Base-by-base conservation (phyloP, 2,113 vertebrate species). In the Chlamydotis undulata region DNA sequence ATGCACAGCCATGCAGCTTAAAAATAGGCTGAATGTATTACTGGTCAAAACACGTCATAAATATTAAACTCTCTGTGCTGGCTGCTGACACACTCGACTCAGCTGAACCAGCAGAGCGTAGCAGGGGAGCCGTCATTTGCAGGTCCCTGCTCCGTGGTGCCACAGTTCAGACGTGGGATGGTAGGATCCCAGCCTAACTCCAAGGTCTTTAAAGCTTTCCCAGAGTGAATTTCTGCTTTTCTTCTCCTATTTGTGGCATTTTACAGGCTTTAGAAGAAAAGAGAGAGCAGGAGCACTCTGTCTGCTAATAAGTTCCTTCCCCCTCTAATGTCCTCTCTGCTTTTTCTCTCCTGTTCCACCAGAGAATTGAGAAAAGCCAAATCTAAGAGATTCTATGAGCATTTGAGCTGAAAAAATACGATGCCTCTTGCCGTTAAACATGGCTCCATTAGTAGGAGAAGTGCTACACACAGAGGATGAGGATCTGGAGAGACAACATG, bases 11-110 rank as follows among this genome's bases (percentile, higher is more conserved):
- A 41, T 12, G 37, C 31, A 49, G 69, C 75, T 87, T 73, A 65
- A 91, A 97, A 96, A 85, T n/a, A 85, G 69, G 70, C 50, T 87
- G 90, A 76, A 83, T 95, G 29, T 49, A 59, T 91, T 41, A 64
- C 39, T 50, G 63, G 50, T 75, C 74, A 64, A 75, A 92, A 76
- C 22, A 65, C 6, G 19, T 75, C 68, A 73, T 94, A 96, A 95
- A 96, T 96, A 91, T 91, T 76, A 76, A 96, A 83, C 19, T 73
- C 35, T 6, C 21, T 6, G 1, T 65, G 81, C 78, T 89, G 73
- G 60, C 89, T 94, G 84, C 90, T 91, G 96, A 43, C 69, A 53
- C 64, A 15, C 22, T 71, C 45, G n/a, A 70, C 77, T 76, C 69
- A 14, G 81, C 69, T 43, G 64, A 96, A 65, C 43, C 80, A 60